Evolutionary conservation across 1,140 invertebrate genomes (phyloP), one percentile per base, ranked within the genome.

Genomic region (Drusus annulatus): DNA sequence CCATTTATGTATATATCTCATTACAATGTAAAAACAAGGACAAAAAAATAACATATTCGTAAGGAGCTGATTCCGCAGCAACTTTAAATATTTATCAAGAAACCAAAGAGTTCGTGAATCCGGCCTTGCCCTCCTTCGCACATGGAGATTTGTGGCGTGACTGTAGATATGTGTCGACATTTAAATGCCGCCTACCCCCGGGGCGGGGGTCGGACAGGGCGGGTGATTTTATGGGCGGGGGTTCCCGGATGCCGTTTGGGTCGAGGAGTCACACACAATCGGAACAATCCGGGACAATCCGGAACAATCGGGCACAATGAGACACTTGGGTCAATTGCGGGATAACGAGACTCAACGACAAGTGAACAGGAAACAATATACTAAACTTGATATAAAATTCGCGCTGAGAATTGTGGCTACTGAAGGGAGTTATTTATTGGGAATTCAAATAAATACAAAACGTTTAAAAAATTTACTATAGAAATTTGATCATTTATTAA

Each of bases 331-430:
- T 82, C 81, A 80, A 82, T 80, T 80, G 81, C 78, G 78, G 31
- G 31, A n/a, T 36, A 36, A 36, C 31, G 31, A 8, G 79, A 36
- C 73, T 25, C 45, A 21, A 78, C 81, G 78, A 82, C 80, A 81
- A 79, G 69, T 79, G 80, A 79, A 82, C 81, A 78, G 81, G 81
- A 82, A 82, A 78, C 81, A 80, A 80, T 80, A 80, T 82, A 82
- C 76, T 78, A 19, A 16, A 36, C n/a, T 74, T 63, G 23, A 63
- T 63, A 63, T 25, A 23, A 23, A 63, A 15, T 50, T 45, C 69
- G 25, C 50, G 16, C n/a, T 54, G 5, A n/a, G 28, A 2, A 31
- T 16, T 6, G 36, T 50, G 31, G n/a, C 58, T 62, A 13, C n/a
- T 6, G 31, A 3, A 36, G 31, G n/a, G n/a, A n/a, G n/a, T n/a